These are phyloP conservation scores for Argyresthia albistria DNA, from an alignment of 2,888 invertebrate species.

Conservation along the genomic window DNA sequence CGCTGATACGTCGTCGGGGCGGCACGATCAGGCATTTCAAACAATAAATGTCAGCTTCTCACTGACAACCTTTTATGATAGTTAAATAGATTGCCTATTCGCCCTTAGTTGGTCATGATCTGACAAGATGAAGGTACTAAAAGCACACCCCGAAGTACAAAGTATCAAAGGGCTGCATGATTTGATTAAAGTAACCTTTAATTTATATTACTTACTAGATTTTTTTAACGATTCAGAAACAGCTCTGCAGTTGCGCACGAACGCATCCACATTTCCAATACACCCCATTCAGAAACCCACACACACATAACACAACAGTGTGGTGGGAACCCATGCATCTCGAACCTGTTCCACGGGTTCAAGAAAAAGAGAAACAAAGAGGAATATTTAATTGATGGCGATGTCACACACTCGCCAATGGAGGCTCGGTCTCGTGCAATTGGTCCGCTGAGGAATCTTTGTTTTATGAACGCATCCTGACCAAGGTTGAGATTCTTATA, in stretches of 20 bases:
- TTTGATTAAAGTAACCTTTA: too few species aligned
- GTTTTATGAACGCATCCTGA: conserved; percentile 16
- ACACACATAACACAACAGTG: too few species aligned
- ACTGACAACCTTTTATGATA: conserved; percentile 14
- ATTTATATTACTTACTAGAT: too few species aligned
- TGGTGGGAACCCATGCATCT: background rate
- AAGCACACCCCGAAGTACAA: too few species aligned
- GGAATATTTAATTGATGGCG: conserved; percentile 2
- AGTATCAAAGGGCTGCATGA: too few species aligned
- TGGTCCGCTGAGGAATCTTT: conserved; percentile 20
- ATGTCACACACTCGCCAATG: conserved; percentile 24
- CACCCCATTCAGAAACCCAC: too few species aligned
- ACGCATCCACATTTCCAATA: too few species aligned
- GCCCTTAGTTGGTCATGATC: background rate
- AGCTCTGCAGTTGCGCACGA: too few species aligned
- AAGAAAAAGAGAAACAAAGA: too few species aligned
- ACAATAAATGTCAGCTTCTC: conserved; percentile 28
- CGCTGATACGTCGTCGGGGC: conserved; percentile 14
- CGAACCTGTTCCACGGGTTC: background rate
- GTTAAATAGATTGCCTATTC: background rate
- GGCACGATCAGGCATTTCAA: conserved; percentile 10
- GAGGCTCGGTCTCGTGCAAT: conserved; percentile 20
- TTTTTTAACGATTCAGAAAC: too few species aligned
- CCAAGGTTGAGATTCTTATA: background rate
- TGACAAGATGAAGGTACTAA: background rate